phyloP scores from a whole-genome alignment of 2,888 invertebrate genomes.

The Trichogramma dendrolimi region DNA sequence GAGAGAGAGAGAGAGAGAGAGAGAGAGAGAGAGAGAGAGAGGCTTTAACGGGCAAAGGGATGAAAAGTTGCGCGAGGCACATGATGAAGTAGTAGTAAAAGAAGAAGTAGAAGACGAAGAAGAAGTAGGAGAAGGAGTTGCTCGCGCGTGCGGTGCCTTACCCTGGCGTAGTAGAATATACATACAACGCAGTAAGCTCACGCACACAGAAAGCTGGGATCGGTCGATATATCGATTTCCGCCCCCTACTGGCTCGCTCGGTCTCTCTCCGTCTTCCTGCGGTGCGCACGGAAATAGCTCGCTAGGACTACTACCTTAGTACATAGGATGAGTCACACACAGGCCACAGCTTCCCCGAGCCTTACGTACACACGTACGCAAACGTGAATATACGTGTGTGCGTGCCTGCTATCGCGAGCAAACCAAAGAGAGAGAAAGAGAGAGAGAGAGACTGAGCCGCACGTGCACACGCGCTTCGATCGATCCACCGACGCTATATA shows the following conservation, averaged over 20 bases:
- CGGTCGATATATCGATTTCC: slow-evolving; percentile 53
- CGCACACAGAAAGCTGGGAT: slow-evolving; percentile 19
- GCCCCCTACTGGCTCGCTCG: slow-evolving; percentile 41
- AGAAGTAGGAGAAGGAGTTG: not conserved
- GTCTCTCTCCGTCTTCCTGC: slow-evolving; percentile 46
- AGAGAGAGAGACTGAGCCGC: not conserved
- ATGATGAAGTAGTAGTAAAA: too few relatives aligned
- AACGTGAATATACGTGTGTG: slow-evolving; percentile 12
- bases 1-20: too few relatives aligned
- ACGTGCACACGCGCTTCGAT: too few relatives aligned
- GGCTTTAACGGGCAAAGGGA: too few relatives aligned
- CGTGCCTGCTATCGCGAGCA: not conserved
- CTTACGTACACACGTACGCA: slow-evolving; percentile 53
- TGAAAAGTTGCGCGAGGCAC: too few relatives aligned
- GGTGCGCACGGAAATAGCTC: slow-evolving; percentile 42
- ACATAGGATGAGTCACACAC: slow-evolving; percentile 49
- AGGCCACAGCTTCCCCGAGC: slow-evolving; percentile 48
- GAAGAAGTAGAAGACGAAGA: too few relatives aligned
- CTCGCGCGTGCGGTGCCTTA: slow-evolving; percentile 3
- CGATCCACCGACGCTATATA: too few relatives aligned
- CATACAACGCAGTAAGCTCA: not conserved
- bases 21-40: too few relatives aligned
- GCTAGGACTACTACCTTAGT: slow-evolving; percentile 35
- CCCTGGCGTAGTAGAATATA: not conserved
- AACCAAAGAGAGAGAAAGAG: not conserved